Base-by-base conservation (phyloP, 1,140 invertebrate genomes). In the Agrilus planipennis region DNA sequence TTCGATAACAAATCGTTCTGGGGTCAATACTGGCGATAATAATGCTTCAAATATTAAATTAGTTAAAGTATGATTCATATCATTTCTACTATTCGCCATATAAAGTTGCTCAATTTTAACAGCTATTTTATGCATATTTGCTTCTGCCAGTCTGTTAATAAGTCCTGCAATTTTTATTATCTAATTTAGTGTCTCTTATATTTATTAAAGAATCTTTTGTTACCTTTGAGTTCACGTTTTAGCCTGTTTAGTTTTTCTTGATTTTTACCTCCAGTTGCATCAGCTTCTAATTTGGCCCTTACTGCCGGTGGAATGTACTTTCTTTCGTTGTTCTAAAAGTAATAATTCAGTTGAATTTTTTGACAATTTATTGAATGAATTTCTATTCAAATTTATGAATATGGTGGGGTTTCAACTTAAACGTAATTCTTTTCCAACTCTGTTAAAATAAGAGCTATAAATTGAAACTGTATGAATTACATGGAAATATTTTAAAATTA, bases 131-230 rank as follows among this genome's bases (percentile, higher is more conserved):
- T 87, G 80, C 58, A 95, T 81, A 60, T 94, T 95, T 22, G 76
- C 76, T 58, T 90, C 87, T 10, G 89, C 81, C 21, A 94, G 64
- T 55, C 89, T 79, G 67, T 95, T 95, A 1, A 95, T 60, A 4
- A 85, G 64, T 44, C 90, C 70, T 72, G 51, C 6, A n/a, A n/a
- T n/a, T n/a, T n/a, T n/a, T n/a, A n/a, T n/a, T n/a, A n/a, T n/a
- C n/a, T n/a, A n/a, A n/a, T n/a, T n/a, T n/a, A n/a, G n/a, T n/a
- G n/a, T n/a, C n/a, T n/a, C n/a, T n/a, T n/a, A n/a, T n/a, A n/a
- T n/a, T n/a, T n/a, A n/a, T n/a, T n/a, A n/a, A n/a, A n/a, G n/a
- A n/a, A n/a, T n/a, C n/a, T n/a, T n/a, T n/a, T n/a, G n/a, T 27
- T 29, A 59, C 67, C 89, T 65, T 94, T 93, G 29, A 93, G 63